These are phyloP conservation scores for Plectrocnemia conspersa DNA, from an alignment of 1,140 invertebrate species.

Conservation along the genomic window DNA sequence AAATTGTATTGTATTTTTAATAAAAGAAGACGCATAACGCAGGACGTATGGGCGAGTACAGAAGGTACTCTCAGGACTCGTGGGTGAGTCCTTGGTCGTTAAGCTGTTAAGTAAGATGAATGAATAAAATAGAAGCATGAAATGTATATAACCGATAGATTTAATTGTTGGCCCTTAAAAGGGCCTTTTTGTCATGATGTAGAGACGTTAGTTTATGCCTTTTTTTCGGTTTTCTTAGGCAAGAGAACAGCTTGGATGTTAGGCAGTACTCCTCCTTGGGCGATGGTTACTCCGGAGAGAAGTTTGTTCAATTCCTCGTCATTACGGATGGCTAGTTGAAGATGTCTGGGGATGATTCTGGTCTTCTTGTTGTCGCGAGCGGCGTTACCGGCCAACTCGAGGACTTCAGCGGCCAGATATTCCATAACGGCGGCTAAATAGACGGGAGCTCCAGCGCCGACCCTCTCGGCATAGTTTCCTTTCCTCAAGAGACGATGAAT, in stretches of 20 bases:
- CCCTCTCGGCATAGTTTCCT: constrained; percentile 66
- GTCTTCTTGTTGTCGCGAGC: constrained; percentile 39
- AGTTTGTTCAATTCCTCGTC: constrained; percentile 78
- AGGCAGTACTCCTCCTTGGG: constrained; percentile 73
- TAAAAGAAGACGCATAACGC: too few species aligned
- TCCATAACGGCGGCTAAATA: constrained; percentile 61
- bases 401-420: constrained; percentile 62
- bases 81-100: too few species aligned
- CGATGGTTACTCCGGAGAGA: constrained; percentile 71
- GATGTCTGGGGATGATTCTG: constrained; percentile 67
- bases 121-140: too few species aligned
- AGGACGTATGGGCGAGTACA: too few species aligned
- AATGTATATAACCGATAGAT: too few species aligned
- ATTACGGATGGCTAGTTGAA: constrained; percentile 74
- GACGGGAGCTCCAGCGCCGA: constrained; percentile 65
- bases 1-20: too few species aligned
- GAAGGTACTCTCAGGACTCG: too few species aligned
- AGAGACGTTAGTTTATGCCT: constrained; percentile 13
- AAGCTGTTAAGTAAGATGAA: too few species aligned
- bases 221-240: constrained; percentile 59
- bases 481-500: constrained; percentile 66
- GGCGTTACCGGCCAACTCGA: constrained; percentile 62
- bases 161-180: constrained; percentile 15
- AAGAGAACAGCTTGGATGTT: constrained; percentile 69
- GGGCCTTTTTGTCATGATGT: neutral